Base-by-base conservation (phyloP, 92 coral and sea anemone genomes). In the Diadumene lineata region DNA sequence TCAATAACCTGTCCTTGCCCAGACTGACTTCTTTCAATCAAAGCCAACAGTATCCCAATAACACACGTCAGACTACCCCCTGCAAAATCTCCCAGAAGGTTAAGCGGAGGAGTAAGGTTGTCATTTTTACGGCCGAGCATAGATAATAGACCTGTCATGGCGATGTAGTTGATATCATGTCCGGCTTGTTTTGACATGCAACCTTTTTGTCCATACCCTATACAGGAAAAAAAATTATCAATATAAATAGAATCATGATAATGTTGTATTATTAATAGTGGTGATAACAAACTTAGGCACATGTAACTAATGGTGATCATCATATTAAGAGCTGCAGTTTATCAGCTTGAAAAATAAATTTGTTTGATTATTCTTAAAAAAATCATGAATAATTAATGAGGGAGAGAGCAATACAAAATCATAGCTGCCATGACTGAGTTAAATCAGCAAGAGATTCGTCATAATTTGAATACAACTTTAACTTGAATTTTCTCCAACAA, bases 1-100 rank as follows among this genome's bases (percentile, higher is more conserved):
- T 94, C 98, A 81, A 94, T 66, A n/a, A 94, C 92, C 83, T 94
- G 98, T 56, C 98, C 98, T 83, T 84, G 78, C 9, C 97, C 97
- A 66, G 98, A 94, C 43, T 75, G 88, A 67, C 66, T 43, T 72
- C 98, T 88, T 58, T 94, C 98, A 68, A 88, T 67, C 80, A 94
- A 84, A 17, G 98, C 97, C 87, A 94, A 22, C 69, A 94, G 81
- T 53, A 94, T 92, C 43, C 98, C 98, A 63, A 94, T 74, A 11
- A 80, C 85, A 82, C 98, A 94, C 34, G 86, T 79, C 50, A 93
- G 57, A 6, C 97, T 94, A 51, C 98, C 98, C 24, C 97, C 98
- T 72, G 88, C 97, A 86, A 92, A 92, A 53, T 94, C 98, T 21
- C 96, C 98, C 43, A 94, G 72, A 2, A 94, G 84, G 61, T 94